phyloP scores from a whole-genome alignment of 2,113 vertebrate genomes.

The Lepus americanus region DNA sequence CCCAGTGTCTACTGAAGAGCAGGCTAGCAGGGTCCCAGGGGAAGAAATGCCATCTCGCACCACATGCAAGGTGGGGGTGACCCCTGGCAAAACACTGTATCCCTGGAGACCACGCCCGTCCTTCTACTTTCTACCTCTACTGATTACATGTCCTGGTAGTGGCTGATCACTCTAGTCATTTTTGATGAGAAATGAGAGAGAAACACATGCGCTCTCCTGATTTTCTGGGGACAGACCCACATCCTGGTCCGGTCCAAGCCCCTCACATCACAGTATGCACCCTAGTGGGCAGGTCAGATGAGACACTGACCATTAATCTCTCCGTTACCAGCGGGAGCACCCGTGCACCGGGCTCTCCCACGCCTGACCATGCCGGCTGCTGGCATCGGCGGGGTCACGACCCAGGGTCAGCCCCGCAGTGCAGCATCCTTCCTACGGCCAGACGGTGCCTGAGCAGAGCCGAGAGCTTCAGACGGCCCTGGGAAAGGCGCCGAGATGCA shows the following conservation, averaged over 20 bases:
- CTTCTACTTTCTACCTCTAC: background rate
- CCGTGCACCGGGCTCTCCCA: no score
- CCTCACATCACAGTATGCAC: no score
- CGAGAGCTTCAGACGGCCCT: background rate
- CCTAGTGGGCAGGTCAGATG: no score
- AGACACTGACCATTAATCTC: no score
- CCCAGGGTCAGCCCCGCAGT: background rate
- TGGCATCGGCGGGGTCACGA: no score
- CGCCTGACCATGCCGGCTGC: no score
- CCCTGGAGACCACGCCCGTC: constrained; percentile 19
- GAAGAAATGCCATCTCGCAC: background rate
- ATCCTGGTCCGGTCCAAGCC: background rate
- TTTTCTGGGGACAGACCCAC: background rate
- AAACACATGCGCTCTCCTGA: background rate
- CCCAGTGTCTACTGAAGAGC: no score
- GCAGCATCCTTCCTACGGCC: no score
- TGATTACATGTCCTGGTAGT: background rate
- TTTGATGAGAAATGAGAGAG: background rate
- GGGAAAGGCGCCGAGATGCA: background rate
- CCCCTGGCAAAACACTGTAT: constrained; percentile 32
- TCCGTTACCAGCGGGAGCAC: no score
- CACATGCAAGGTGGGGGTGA: background rate
- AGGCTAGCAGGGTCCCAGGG: background rate
- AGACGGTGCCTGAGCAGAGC: background rate
- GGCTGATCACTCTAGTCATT: background rate